phyloP scores from a whole-genome alignment of 1,140 invertebrate genomes.

The Zophobas atratus region DNA sequence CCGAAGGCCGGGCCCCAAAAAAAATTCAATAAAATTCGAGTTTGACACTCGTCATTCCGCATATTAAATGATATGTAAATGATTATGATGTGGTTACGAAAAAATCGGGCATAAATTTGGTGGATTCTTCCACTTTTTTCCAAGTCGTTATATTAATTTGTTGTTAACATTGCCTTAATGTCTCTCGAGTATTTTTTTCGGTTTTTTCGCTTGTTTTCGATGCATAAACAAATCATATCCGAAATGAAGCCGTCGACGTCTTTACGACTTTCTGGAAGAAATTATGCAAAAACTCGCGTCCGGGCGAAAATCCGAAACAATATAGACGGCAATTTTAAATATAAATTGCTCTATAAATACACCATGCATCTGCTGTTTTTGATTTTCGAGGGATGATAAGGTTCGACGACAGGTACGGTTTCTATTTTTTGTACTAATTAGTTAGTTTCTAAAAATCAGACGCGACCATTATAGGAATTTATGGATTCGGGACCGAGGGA shows the following conservation, averaged over 20 bases:
- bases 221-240: conserved; percentile 17
- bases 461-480: conserved; percentile 4
- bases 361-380: conserved; percentile 33
- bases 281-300: conserved; percentile 7
- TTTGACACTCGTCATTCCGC: conserved; percentile 28
- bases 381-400: conserved; percentile 13
- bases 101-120: conserved; percentile 21
- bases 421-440: conserved; percentile 23
- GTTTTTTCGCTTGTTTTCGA: neutral
- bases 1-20: neutral
- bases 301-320: conserved; percentile 4
- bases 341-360: conserved; percentile 41
- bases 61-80: conserved; percentile 41
- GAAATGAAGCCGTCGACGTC: conserved; percentile 26
- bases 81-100: neutral
- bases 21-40: conserved; percentile 20
- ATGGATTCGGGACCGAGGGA: conserved; percentile 8
- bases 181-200: conserved; percentile 4
- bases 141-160: neutral
- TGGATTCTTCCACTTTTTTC: conserved; percentile 11
- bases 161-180: conserved; percentile 7
- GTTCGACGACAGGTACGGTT: neutral
- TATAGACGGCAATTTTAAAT: conserved; percentile 34
- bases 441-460: conserved; percentile 13
- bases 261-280: conserved; percentile 7